Evolutionary conservation across 2,797 vertebrate species (phyloP).

Genomic region (Phalanger gymnotis): DNA sequence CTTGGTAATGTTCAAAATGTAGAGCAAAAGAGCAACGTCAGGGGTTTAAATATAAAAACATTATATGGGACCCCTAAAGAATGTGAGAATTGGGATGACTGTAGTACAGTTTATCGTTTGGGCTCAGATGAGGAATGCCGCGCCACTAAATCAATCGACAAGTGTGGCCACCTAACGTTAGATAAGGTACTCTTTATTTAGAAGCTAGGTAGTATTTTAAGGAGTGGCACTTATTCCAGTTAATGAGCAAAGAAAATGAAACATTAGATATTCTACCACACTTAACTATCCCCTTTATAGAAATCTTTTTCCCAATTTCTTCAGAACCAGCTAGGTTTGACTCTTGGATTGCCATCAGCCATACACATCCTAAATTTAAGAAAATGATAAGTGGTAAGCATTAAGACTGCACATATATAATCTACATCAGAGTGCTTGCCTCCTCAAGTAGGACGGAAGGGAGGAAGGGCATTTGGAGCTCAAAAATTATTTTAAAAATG

Average conservation of each 20-base stretch:
- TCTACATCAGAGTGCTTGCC: neutral
- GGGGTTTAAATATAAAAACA: neutral
- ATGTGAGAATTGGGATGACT: neutral
- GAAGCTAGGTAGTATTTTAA: neutral
- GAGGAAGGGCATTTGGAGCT: neutral
- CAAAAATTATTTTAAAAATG: neutral
- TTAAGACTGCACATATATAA: neutral
- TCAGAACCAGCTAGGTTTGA: neutral
- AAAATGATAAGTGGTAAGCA: slow-evolving; percentile 21
- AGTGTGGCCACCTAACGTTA: neutral
- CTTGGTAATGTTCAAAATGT: neutral
- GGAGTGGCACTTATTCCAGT: neutral
- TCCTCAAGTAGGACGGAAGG: neutral
- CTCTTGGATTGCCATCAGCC: neutral
- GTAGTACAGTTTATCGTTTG: neutral
- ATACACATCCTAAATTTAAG: neutral
- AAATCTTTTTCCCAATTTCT: neutral
- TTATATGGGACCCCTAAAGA: neutral
- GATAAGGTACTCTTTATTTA: neutral
- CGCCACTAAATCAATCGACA: slow-evolving; percentile 11
- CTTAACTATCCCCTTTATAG: fast-evolving
- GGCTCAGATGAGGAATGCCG: neutral
- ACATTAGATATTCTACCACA: neutral
- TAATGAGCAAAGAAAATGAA: neutral
- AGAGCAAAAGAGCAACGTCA: neutral